Conservation (phyloP, 2,113 vertebrate genomes). For the Cromileptes altivelis region DNA sequence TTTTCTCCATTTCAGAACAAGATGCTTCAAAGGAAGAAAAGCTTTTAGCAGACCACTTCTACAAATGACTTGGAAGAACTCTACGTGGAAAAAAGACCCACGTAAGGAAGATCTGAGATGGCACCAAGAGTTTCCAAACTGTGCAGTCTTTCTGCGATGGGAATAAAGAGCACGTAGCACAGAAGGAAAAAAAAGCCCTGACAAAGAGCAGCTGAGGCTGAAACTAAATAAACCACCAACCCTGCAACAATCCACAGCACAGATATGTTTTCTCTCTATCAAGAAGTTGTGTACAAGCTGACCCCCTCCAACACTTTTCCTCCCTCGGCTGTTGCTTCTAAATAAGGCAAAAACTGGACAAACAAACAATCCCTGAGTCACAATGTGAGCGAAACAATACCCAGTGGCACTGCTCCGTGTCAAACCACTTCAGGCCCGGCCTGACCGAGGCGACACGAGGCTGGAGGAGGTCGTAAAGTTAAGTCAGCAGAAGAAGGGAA, state of each 20-base stretch:
- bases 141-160: conserved; percentile 15
- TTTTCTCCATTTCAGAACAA: conserved; percentile 52
- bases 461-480: conserved; percentile 67
- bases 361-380: conserved; percentile 40
- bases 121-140: conserved; percentile 45
- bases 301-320: conserved; percentile 9
- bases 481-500: conserved; percentile 64
- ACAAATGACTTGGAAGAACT: conserved; percentile 55
- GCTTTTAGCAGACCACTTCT: conserved; percentile 59
- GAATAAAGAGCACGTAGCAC: conserved; percentile 12
- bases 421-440: conserved; percentile 44
- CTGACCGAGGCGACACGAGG: conserved; percentile 58
- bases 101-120: conserved; percentile 48
- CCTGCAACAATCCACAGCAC: conserved; percentile 13
- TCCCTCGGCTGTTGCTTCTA: conserved; percentile 28
- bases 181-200: conserved; percentile 9
- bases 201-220: conserved; percentile 48
- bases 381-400: conserved; percentile 63
- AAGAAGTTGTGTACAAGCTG: not conserved
- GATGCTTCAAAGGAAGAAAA: conserved; percentile 58
- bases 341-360: conserved; percentile 29
- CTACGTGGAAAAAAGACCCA: conserved; percentile 32
- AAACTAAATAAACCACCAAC: conserved; percentile 26
- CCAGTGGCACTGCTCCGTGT: conserved; percentile 36
- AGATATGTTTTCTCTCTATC: not conserved